phyloP scores from a whole-genome alignment of 2,797 vertebrate genomes.

The Gymnoscopelus microlampas region DNA sequence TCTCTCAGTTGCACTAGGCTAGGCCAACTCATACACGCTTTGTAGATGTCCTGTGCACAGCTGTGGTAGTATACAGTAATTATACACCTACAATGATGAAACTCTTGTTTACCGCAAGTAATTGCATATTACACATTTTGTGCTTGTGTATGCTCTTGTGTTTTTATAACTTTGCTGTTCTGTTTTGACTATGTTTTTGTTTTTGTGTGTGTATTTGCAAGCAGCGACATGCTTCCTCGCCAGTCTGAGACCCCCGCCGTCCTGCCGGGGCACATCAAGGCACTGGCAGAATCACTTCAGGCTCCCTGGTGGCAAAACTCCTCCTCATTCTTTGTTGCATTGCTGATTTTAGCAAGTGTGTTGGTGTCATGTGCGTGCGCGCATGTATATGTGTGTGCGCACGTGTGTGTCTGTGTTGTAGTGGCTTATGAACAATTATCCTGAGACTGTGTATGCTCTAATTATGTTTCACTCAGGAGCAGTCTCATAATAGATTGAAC shows the following conservation, averaged over 20 bases:
- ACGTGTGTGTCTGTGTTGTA: neutral
- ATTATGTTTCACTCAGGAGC: too few relatives aligned
- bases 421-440: neutral
- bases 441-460: neutral
- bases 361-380: neutral
- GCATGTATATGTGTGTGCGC: neutral
- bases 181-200: neutral
- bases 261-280: conserved; percentile 57
- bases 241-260: conserved; percentile 37
- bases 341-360: conserved; percentile 6
- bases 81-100: too few relatives aligned
- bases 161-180: neutral
- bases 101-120: too few relatives aligned
- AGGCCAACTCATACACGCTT: too few relatives aligned
- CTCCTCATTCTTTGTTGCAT: conserved; percentile 19
- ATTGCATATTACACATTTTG: too few relatives aligned
- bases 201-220: conserved; percentile 12
- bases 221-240: conserved; percentile 26
- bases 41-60: too few relatives aligned
- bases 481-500: too few relatives aligned
- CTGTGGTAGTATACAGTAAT: too few relatives aligned
- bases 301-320: conserved; percentile 33
- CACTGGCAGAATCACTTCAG: conserved; percentile 54
- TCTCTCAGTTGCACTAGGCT: too few relatives aligned
- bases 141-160: too few relatives aligned